Percentiles rank a stretch among this genome's conserved stretches.
These are phyloP conservation scores for Dicycla oo DNA, from an alignment of 2,888 invertebrate species.

Conservation along the genomic window DNA sequence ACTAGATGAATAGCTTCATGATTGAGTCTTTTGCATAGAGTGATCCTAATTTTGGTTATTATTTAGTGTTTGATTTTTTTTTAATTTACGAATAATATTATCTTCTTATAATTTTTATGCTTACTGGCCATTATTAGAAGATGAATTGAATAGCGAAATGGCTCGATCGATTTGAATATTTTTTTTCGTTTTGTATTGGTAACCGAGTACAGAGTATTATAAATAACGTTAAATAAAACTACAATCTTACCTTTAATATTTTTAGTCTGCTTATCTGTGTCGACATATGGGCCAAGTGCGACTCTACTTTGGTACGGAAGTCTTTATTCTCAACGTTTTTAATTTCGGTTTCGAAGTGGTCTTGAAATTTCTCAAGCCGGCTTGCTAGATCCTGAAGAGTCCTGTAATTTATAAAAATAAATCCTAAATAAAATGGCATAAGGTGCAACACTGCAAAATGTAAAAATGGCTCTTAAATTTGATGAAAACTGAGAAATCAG, in stretches of 20 bases:
- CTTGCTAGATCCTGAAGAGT: constrained; percentile 87
- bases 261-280: constrained; percentile 92
- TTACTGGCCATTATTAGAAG: too few relatives aligned
- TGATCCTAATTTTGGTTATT: too few relatives aligned
- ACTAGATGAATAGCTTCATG: too few relatives aligned
- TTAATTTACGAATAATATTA: too few relatives aligned
- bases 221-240: not conserved
- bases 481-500: not conserved
- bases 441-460: not conserved
- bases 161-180: too few relatives aligned
- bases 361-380: constrained; percentile 32
- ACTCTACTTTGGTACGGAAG: constrained; percentile 89
- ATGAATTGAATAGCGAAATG: too few relatives aligned
- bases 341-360: constrained; percentile 71
- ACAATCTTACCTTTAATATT: constrained; percentile 89
- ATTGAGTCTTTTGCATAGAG: too few relatives aligned
- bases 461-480: not conserved
- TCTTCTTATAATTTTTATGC: too few relatives aligned
- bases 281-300: constrained; percentile 91
- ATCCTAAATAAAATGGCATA: not conserved
- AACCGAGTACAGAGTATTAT: not conserved
- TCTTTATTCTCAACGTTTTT: constrained; percentile 81
- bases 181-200: too few relatives aligned
- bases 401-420: constrained; percentile 70
- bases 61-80: too few relatives aligned